Conservation (phyloP, 2,113 vertebrate species). For the Danio rerio region DNA sequence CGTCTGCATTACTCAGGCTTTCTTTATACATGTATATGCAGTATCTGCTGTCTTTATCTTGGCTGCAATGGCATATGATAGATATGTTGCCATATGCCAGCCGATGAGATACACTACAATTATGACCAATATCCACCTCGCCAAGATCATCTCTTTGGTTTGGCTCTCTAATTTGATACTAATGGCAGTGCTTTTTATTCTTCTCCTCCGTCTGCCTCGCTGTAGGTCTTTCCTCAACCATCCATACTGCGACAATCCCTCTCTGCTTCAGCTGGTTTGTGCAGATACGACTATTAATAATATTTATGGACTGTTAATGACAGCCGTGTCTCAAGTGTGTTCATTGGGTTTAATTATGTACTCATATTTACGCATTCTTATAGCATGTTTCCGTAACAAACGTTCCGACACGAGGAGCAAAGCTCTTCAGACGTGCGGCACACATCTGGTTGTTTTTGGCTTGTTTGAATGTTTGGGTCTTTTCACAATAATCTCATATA, state of each 20-base stretch:
- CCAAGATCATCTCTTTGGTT: conserved; percentile 63
- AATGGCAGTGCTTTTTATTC: conserved; percentile 65
- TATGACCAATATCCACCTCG: conserved; percentile 67
- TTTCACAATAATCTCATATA: conserved; percentile 74
- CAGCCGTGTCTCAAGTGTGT: conserved; percentile 47
- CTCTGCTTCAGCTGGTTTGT: conserved; percentile 71
- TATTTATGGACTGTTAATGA: conserved; percentile 63
- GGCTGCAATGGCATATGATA: conserved; percentile 76
- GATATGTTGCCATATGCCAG: conserved; percentile 76
- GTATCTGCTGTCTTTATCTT: conserved; percentile 65
- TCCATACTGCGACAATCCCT: conserved; percentile 72
- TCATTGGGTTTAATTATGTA: conserved; percentile 61
- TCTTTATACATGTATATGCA: conserved; percentile 76
- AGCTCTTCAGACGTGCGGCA: conserved; percentile 76
- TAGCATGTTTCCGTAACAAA: conserved; percentile 70
- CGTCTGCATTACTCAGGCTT: conserved; percentile 72
- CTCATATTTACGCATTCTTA: conserved; percentile 73
- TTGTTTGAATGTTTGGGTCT: conserved; percentile 74
- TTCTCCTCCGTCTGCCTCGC: conserved; percentile 72
- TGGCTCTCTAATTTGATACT: conserved; percentile 66
- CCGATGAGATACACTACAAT: conserved; percentile 73
- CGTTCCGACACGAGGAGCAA: conserved; percentile 71
- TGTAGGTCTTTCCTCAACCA: conserved; percentile 66
- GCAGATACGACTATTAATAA: conserved; percentile 70
- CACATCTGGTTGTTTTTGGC: conserved; percentile 71